phyloP scores from a whole-genome alignment of 1,140 invertebrate genomes.

The Philotrypesis tridentata region DNA sequence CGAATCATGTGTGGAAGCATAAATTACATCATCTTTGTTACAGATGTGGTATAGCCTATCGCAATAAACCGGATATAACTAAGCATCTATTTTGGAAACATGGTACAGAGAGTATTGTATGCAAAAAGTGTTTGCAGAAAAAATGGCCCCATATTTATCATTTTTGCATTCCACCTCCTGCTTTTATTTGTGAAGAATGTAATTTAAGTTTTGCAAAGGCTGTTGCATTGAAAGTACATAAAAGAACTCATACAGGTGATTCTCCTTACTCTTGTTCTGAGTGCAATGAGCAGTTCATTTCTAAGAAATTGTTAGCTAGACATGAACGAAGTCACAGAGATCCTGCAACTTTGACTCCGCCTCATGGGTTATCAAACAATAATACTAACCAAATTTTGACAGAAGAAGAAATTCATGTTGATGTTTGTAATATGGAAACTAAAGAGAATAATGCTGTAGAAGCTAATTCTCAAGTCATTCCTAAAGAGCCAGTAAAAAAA shows the following conservation, averaged over 20 bases:
- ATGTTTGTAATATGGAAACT: constrained; percentile 30
- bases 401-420: constrained; percentile 26
- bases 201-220: constrained; percentile 82
- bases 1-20: constrained; percentile 91
- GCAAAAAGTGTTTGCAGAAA: constrained; percentile 89
- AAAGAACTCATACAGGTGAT: constrained; percentile 83
- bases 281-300: constrained; percentile 86
- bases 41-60: constrained; percentile 87
- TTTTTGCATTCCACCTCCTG: constrained; percentile 86
- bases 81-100: constrained; percentile 94
- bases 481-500: constrained; percentile 64
- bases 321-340: constrained; percentile 78
- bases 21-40: constrained; percentile 90
- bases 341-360: constrained; percentile 52
- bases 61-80: constrained; percentile 89
- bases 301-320: constrained; percentile 83
- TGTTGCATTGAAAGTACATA: constrained; percentile 87
- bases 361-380: neutral
- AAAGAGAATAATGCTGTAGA: neutral
- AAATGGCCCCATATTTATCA: constrained; percentile 94
- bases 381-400: neutral
- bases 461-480: neutral
- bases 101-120: constrained; percentile 88
- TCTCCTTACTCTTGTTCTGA: constrained; percentile 81
- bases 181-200: constrained; percentile 88